Conservation (phyloP, 2,113 vertebrate genomes). For the Vicugna pacos region DNA sequence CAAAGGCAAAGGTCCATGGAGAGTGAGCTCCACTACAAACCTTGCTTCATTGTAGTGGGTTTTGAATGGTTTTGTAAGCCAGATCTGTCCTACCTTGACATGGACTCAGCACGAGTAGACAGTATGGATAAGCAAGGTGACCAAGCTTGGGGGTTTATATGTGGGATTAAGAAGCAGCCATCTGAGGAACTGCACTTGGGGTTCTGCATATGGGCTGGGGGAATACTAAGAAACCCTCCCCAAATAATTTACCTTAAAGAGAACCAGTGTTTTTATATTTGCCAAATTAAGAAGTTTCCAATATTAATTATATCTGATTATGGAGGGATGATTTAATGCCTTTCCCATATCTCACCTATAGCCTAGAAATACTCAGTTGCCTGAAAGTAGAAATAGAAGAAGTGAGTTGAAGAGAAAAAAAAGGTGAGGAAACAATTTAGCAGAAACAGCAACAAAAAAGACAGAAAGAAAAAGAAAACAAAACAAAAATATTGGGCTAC, state of each 20-base stretch:
- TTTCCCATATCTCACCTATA: not conserved
- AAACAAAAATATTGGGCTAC: not conserved
- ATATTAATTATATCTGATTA: not conserved
- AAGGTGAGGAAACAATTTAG: not conserved
- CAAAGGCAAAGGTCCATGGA: not conserved
- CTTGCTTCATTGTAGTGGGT: not conserved
- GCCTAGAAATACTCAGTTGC: not conserved
- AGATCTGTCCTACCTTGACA: not conserved
- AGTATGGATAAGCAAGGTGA: fast-evolving
- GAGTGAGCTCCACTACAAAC: not conserved
- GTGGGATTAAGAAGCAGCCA: not conserved
- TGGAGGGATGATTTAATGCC: not conserved
- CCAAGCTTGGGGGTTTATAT: fast-evolving
- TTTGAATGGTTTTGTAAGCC: not conserved
- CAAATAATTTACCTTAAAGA: not conserved
- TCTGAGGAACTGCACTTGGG: not conserved
- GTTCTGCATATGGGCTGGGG: not conserved
- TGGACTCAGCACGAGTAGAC: not conserved
- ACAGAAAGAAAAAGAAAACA: not conserved
- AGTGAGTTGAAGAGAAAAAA: not conserved
- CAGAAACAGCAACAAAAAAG: not conserved
- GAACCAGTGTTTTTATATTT: not conserved
- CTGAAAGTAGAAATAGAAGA: not conserved
- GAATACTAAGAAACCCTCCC: not conserved
- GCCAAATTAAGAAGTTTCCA: not conserved